These are phyloP conservation scores for Limosa lapponica DNA, from an alignment of 2,797 vertebrate genomes.

Conservation along the genomic window DNA sequence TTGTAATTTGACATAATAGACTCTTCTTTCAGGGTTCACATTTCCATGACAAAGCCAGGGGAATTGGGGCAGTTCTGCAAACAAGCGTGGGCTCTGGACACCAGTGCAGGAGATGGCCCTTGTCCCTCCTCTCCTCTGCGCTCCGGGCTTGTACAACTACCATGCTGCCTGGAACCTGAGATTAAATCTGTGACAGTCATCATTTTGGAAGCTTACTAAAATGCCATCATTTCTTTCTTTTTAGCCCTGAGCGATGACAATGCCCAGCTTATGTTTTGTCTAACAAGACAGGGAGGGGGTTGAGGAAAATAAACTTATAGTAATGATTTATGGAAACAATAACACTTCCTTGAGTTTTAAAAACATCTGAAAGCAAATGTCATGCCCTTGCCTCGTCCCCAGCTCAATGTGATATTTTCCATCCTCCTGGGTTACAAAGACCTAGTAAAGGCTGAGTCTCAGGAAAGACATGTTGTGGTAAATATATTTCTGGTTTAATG, in stretches of 20 bases:
- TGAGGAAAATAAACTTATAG: constrained; percentile 13
- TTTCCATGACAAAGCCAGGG: constrained; percentile 55
- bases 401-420: constrained; percentile 10
- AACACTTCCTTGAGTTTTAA: constrained; percentile 37
- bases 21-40: constrained; percentile 10
- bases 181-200: neutral
- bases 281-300: neutral
- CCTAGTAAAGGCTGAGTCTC: neutral
- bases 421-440: neutral
- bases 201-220: neutral
- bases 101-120: neutral
- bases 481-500: neutral
- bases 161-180: neutral
- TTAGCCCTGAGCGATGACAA: neutral
- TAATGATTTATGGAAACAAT: constrained; percentile 51
- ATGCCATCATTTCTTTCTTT: neutral
- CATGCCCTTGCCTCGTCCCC: neutral
- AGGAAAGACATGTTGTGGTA: neutral
- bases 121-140: neutral
- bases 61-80: constrained; percentile 35
- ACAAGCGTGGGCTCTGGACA: neutral
- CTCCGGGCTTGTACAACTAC: neutral
- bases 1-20: constrained; percentile 54
- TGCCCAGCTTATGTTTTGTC: neutral
- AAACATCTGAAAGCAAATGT: constrained; percentile 48